A percentile compares a stretch with the other conserved stretches of the same genome.
These are phyloP conservation scores for Yponomeuta sedellus DNA, from an alignment of 2,888 invertebrate species.

Conservation along the genomic window DNA sequence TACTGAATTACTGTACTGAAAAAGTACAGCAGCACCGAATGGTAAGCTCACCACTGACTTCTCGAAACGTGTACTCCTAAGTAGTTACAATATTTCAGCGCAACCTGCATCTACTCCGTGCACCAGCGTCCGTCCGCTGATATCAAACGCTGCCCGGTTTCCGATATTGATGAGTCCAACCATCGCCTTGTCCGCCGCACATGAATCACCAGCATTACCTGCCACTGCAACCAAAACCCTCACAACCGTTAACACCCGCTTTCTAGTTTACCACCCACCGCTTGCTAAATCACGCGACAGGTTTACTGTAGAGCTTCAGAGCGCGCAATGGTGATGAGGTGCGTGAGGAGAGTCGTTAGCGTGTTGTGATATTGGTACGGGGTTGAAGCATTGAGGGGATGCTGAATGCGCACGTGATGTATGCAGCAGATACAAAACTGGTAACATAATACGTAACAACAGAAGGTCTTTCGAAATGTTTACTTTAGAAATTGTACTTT, in stretches of 20 bases:
- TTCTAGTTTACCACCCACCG: neutral
- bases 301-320: neutral
- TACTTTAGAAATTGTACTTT: no score
- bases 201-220: conserved; percentile 59
- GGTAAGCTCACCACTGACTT: no score
- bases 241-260: conserved; percentile 4
- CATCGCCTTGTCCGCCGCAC: conserved; percentile 39
- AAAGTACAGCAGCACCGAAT: no score
- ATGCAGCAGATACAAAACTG: conserved; percentile 24
- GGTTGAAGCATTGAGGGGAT: conserved; percentile 31
- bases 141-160: conserved; percentile 47
- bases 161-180: conserved; percentile 55
- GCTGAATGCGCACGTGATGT: conserved; percentile 35
- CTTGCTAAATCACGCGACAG: neutral
- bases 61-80: neutral
- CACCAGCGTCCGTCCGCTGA: conserved; percentile 25
- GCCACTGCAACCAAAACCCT: conserved; percentile 24
- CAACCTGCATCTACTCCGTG: neutral
- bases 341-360: neutral
- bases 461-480: neutral
- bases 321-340: neutral
- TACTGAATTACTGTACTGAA: no score
- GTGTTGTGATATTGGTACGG: conserved; percentile 9
- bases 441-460: neutral
- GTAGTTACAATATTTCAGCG: neutral